phyloP scores from a whole-genome alignment of 2,797 vertebrate genomes.

The Eulemur coronatus region DNA sequence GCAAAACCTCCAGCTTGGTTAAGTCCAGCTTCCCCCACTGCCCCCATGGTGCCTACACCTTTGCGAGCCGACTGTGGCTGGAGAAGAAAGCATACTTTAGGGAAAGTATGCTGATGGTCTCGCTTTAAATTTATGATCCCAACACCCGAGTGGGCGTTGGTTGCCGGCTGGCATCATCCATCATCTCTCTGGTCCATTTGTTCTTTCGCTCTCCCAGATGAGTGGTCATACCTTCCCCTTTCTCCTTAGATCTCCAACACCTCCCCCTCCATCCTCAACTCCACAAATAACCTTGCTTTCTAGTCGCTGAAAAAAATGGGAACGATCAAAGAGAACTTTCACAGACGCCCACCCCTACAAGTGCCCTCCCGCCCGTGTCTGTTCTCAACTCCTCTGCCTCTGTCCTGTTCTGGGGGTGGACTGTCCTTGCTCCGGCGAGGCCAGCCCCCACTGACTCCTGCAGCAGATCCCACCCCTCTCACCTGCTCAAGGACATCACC shows the following conservation, averaged over 20 bases:
- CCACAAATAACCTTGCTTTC: conserved; percentile 23
- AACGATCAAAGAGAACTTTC: not conserved
- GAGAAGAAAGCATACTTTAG: too few species aligned
- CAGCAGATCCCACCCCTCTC: not conserved
- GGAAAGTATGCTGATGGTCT: not conserved
- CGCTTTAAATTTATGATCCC: not conserved
- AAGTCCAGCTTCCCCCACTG: not conserved
- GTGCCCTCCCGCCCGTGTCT: not conserved
- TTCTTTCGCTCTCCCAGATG: not conserved
- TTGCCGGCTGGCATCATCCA: not conserved
- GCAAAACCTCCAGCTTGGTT: not conserved
- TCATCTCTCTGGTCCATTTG: not conserved
- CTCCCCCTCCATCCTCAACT: not conserved
- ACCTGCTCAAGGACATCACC: not conserved
- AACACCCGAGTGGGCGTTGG: not conserved
- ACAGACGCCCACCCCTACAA: not conserved
- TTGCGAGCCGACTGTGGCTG: not conserved
- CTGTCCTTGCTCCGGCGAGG: not conserved
- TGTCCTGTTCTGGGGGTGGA: not conserved
- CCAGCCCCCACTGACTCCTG: fast-evolving
- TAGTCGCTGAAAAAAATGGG: not conserved
- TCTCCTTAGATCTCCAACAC: not conserved
- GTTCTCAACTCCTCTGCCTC: not conserved
- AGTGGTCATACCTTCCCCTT: not conserved
- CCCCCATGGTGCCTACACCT: not conserved